Base-by-base conservation (phyloP, 2,113 vertebrate species). In the Beaufortia kweichowensis region DNA sequence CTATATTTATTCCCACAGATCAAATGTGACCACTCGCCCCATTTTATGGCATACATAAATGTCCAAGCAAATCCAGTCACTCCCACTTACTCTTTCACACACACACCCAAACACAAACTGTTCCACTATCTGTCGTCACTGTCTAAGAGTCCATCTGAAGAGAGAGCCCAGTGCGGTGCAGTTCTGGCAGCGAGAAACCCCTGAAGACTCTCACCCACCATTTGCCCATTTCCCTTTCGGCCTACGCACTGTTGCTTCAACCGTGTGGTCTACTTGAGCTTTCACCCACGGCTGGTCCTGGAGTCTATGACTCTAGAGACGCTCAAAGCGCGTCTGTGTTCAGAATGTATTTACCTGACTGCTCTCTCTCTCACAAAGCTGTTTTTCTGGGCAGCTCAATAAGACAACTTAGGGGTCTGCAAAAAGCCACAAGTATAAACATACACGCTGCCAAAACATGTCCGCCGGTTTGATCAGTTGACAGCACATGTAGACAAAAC, bases 201-300 rank as follows among this genome's bases (percentile, higher is more conserved):
- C 46, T 55, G 55, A 19, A n/a, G 77, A 26, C 14, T 46, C 17
- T 48, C n/a, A 50, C 14, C 8, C 21, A 55, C 19, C 35, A 29
- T 73, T 48, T 73, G 67, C 50, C 68, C 62, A 61, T 65, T 68
- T 79, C 68, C 77, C 59, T 70, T 81, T 72, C 82, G 77, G 76
- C 83, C 81, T 71, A 67, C 79, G 63, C 76, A 69, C 69, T 88
- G 87, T 89, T 90, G 80, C 83, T 88, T 88, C 84, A 89, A 85
- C 81, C 77, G 75, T 87, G 88, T 84, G 86, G 87, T 87, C 91
- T 88, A 87, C 89, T 90, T 88, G 85, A 79, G 60, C 68, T 79
- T 83, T 86, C 62, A 85, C 81, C 84, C 82, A 79, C 77, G 70
- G 10, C 56, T 39, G 75, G 83, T 85, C 81, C 84, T 78, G 82